These are phyloP conservation scores for Aromia moschata DNA, from an alignment of 2,888 invertebrate species.

Conservation along the genomic window DNA sequence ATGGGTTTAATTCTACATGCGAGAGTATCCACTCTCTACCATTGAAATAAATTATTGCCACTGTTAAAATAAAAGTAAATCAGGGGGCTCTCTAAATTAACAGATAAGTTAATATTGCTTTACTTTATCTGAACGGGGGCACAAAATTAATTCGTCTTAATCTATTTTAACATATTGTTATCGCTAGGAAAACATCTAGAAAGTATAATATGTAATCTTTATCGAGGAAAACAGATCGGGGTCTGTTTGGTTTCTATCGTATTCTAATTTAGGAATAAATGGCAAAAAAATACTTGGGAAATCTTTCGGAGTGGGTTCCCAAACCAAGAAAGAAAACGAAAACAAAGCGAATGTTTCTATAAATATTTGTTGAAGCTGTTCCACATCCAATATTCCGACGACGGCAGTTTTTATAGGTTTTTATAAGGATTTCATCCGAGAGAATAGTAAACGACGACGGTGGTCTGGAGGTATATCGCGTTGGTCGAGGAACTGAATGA, in stretches of 20 bases:
- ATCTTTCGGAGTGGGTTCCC: conserved; percentile 3
- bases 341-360: conserved; percentile 24
- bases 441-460: conserved; percentile 15
- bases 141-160: too few species aligned
- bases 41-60: too few species aligned
- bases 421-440: conserved; percentile 18
- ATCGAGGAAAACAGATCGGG: background rate
- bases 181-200: too few species aligned
- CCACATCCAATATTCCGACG: conserved; percentile 17
- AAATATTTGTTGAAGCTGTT: conserved; percentile 31
- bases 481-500: conserved; percentile 8
- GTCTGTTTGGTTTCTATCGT: background rate
- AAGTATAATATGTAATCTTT: too few species aligned
- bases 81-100: too few species aligned
- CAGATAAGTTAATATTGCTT: too few species aligned
- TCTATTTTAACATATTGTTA: too few species aligned
- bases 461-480: conserved; percentile 20
- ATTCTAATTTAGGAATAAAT: conserved; percentile 11
- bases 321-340: conserved; percentile 27
- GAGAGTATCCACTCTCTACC: too few species aligned
- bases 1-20: too few species aligned
- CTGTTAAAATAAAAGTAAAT: too few species aligned
- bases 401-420: conserved; percentile 16
- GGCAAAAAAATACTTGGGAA: conserved; percentile 6
- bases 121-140: too few species aligned